Evolutionary conservation across 2,888 invertebrate species (phyloP).

Genomic region (Saturnia pavonia): DNA sequence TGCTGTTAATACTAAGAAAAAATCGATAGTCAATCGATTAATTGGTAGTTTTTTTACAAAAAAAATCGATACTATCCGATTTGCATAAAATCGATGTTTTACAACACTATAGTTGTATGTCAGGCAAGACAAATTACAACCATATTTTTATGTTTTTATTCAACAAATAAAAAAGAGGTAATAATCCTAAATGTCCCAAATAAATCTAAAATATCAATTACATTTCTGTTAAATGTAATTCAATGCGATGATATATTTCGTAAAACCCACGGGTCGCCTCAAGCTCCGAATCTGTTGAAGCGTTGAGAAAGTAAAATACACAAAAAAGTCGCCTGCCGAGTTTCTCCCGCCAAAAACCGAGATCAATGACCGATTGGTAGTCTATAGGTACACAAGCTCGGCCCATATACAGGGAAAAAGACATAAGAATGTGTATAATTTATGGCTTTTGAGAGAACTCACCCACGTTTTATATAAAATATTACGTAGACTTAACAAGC

Average conservation of each 20-base stretch:
- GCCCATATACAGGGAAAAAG: slow-evolving; percentile 40
- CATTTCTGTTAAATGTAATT: neutral
- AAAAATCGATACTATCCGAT: too few species aligned
- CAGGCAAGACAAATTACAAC: too few species aligned
- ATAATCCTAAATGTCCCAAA: neutral
- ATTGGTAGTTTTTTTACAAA: too few species aligned
- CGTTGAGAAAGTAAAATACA: slow-evolving; percentile 77
- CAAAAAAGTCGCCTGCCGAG: slow-evolving; percentile 71
- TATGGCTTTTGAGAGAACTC: slow-evolving; percentile 29
- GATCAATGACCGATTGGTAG: slow-evolving; percentile 71
- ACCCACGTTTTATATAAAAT: slow-evolving; percentile 28
- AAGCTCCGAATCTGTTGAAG: slow-evolving; percentile 32
- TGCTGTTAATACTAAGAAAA: too few species aligned
- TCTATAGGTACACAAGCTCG: slow-evolving; percentile 48
- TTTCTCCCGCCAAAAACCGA: slow-evolving; percentile 78
- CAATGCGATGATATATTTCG: neutral
- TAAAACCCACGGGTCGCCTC: slow-evolving; percentile 8
- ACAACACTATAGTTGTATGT: too few species aligned
- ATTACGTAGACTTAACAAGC: neutral
- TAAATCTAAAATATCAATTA: neutral
- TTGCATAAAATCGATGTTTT: too few species aligned
- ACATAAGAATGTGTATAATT: slow-evolving; percentile 30
- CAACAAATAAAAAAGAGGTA: neutral
- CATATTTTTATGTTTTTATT: neutral
- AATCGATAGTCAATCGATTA: too few species aligned